phyloP scores from a whole-genome alignment of 2,797 vertebrate genomes.

The Rhadinocentrus ornatus region DNA sequence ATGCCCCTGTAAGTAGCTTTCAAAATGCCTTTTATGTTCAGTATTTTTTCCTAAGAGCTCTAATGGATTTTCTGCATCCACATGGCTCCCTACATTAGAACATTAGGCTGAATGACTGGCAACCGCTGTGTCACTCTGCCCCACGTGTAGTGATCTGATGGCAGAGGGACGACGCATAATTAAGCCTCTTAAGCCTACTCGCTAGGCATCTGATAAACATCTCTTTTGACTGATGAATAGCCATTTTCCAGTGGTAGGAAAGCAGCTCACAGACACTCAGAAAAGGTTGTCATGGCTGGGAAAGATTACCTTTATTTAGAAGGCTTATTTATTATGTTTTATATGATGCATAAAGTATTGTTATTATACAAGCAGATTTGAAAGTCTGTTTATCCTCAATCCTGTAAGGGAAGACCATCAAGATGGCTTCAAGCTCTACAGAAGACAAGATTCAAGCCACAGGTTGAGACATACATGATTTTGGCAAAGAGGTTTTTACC shows the following conservation, averaged over 20 bases:
- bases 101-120: constrained; percentile 82
- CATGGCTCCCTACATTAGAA: constrained; percentile 77
- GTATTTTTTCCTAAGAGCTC: constrained; percentile 51
- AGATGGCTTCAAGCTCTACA: constrained; percentile 16
- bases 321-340: background rate
- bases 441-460: constrained; percentile 53
- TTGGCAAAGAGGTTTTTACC: constrained; percentile 53
- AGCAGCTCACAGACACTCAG: background rate
- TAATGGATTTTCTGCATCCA: constrained; percentile 78
- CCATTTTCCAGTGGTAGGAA: constrained; percentile 54
- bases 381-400: constrained; percentile 33
- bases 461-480: constrained; percentile 48
- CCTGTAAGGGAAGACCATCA: constrained; percentile 25
- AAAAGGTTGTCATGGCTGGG: background rate
- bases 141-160: constrained; percentile 75
- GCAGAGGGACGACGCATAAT: constrained; percentile 74
- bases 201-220: constrained; percentile 74
- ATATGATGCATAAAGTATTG: constrained; percentile 9
- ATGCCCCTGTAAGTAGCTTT: constrained; percentile 40
- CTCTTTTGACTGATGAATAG: constrained; percentile 73
- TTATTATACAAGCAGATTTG: constrained; percentile 14
- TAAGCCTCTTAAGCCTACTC: constrained; percentile 75
- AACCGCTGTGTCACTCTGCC: constrained; percentile 79
- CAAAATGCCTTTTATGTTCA: constrained; percentile 49
- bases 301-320: constrained; percentile 19